Evolutionary conservation across 2,888 invertebrate genomes (phyloP).

Genomic region (Eupithecia vulgata): DNA sequence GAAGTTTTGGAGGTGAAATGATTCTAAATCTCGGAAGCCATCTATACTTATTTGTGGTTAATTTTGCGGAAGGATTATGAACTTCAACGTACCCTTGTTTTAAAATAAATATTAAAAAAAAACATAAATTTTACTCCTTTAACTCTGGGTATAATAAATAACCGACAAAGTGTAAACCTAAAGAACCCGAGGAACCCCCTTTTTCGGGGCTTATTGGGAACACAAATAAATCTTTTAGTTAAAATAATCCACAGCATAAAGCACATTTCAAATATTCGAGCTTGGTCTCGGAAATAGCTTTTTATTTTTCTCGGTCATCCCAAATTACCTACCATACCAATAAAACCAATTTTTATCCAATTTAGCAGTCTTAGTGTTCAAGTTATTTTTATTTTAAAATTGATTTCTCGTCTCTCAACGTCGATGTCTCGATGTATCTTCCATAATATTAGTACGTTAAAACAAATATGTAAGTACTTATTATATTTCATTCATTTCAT

Average conservation of each 20-base stretch:
- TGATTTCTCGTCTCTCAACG: not conserved
- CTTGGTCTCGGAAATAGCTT: not conserved
- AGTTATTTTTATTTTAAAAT: not conserved
- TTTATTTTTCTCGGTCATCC: not conserved
- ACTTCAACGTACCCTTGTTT: not conserved
- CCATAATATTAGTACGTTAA: too few relatives aligned
- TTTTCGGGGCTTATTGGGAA: not conserved
- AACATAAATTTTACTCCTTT: not conserved
- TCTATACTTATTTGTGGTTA: slow-evolving; percentile 43
- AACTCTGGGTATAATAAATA: too few relatives aligned
- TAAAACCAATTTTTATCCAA: not conserved
- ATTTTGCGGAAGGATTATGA: slow-evolving; percentile 37
- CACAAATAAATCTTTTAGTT: not conserved
- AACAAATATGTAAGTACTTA: too few relatives aligned
- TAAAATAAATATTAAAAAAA: not conserved
- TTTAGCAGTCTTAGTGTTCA: not conserved
- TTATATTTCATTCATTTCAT: too few relatives aligned
- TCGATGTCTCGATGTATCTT: too few relatives aligned
- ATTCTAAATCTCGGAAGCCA: slow-evolving; percentile 36
- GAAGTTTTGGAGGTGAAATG: slow-evolving; percentile 40
- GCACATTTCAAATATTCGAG: not conserved
- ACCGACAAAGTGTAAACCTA: not conserved
- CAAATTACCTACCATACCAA: not conserved
- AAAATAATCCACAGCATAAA: not conserved
- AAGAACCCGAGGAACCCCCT: not conserved